Conservation (phyloP, 2,888 invertebrate species). For the Drosophila greeni region DNA sequence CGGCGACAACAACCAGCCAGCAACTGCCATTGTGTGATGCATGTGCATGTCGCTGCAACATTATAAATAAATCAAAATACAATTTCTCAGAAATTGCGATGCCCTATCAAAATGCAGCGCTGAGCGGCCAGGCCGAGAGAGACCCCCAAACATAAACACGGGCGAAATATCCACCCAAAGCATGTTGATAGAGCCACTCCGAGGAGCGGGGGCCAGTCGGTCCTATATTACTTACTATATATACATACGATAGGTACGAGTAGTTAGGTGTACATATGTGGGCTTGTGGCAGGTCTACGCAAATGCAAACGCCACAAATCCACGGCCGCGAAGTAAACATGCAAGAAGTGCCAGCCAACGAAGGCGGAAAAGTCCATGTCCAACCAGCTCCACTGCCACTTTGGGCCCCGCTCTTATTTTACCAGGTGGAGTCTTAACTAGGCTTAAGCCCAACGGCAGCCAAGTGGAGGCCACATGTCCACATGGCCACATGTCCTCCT, state of each 20-base stretch:
- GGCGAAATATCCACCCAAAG: constrained; percentile 70
- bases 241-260: not conserved
- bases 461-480: constrained; percentile 41
- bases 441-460: constrained; percentile 35
- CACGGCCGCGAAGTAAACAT: constrained; percentile 33
- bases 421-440: constrained; percentile 26
- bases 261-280: not conserved
- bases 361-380: constrained; percentile 73
- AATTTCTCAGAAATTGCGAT: constrained; percentile 77
- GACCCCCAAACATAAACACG: constrained; percentile 48
- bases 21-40: constrained; percentile 44
- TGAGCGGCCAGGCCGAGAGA: not conserved
- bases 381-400: constrained; percentile 52
- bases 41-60: constrained; percentile 76
- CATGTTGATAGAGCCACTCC: constrained; percentile 59
- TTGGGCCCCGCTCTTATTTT: not conserved
- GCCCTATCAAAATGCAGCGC: constrained; percentile 73
- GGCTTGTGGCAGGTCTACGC: constrained; percentile 36
- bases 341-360: constrained; percentile 43
- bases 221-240: constrained; percentile 7
- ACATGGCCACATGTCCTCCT: constrained; percentile 52
- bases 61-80: constrained; percentile 77
- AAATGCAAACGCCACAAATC: constrained; percentile 48
- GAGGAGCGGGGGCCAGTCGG: constrained; percentile 27
- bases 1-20: constrained; percentile 16